Evolutionary conservation across 2,113 vertebrate genomes (phyloP).

Genomic region (Numenius arquata): DNA sequence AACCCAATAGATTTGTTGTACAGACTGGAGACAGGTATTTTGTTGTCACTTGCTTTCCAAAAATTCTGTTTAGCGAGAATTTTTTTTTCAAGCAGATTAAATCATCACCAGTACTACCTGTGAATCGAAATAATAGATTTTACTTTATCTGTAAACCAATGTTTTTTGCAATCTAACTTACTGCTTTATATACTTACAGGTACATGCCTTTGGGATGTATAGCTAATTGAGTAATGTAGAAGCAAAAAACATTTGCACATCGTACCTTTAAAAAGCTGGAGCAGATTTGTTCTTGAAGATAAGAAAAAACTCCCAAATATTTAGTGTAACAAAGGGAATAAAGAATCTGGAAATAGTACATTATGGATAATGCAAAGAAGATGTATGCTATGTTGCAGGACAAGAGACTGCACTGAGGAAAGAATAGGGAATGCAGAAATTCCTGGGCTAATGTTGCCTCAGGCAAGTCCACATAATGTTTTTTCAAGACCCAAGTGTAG

Average conservation of each 20-base stretch:
- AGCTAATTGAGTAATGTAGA: neutral
- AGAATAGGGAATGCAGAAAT: neutral
- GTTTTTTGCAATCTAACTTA: neutral
- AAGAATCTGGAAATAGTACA: neutral
- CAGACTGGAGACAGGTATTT: neutral
- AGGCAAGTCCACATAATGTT: neutral
- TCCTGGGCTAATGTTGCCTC: neutral
- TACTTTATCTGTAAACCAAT: neutral
- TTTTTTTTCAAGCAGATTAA: neutral
- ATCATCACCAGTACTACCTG: neutral
- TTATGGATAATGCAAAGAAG: neutral
- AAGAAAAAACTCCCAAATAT: neutral
- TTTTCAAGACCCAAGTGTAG: neutral
- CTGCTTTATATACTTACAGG: neutral
- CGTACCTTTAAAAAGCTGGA: neutral
- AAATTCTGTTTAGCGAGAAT: neutral
- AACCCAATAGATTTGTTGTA: rapidly evolving
- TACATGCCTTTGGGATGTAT: neutral
- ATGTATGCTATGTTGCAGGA: neutral
- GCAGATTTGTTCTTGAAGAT: neutral
- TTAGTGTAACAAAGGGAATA: neutral
- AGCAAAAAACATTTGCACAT: neutral
- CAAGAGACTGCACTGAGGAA: neutral
- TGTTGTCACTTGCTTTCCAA: neutral
- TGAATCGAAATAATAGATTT: neutral